Conservation (phyloP, 2,113 vertebrate genomes). For the Mixornis gularis region DNA sequence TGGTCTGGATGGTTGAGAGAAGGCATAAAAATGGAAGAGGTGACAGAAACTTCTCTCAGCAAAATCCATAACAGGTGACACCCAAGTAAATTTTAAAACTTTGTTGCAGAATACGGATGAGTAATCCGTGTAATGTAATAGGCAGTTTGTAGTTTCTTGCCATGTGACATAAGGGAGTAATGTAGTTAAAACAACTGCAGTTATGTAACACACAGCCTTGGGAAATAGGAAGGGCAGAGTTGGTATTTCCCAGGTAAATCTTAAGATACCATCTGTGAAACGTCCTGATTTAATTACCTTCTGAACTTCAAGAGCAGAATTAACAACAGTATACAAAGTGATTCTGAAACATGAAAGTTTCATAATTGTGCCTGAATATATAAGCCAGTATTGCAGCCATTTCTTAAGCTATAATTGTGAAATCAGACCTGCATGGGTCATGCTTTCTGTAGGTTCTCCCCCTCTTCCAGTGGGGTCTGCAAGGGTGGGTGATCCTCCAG, state of each 20-base stretch:
- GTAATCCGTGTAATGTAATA: background rate
- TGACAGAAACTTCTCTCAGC: background rate
- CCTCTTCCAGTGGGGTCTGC: background rate
- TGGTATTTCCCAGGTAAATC: conserved; percentile 27
- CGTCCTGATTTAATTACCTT: background rate
- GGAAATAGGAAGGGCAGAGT: conserved; percentile 40
- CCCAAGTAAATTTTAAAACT: background rate
- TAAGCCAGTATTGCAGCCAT: background rate
- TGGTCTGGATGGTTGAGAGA: background rate
- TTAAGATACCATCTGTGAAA: conserved; percentile 17
- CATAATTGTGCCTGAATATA: background rate
- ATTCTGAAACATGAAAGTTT: conserved; percentile 45
- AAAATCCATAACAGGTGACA: background rate
- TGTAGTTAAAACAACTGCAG: background rate
- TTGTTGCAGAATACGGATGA: conserved; percentile 3
- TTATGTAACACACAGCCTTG: conserved; percentile 31
- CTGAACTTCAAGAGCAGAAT: conserved; percentile 16
- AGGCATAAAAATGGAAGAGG: background rate
- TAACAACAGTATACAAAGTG: conserved; percentile 1
- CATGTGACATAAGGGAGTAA: background rate
- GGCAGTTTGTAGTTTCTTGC: conserved; percentile 1
- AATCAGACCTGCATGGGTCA: background rate
- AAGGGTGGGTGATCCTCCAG: rapidly evolving
- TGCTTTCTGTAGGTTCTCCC: background rate
- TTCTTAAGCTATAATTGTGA: conserved; percentile 11